Conservation (phyloP, 2,797 vertebrate genomes). For the Anas bernieri region DNA sequence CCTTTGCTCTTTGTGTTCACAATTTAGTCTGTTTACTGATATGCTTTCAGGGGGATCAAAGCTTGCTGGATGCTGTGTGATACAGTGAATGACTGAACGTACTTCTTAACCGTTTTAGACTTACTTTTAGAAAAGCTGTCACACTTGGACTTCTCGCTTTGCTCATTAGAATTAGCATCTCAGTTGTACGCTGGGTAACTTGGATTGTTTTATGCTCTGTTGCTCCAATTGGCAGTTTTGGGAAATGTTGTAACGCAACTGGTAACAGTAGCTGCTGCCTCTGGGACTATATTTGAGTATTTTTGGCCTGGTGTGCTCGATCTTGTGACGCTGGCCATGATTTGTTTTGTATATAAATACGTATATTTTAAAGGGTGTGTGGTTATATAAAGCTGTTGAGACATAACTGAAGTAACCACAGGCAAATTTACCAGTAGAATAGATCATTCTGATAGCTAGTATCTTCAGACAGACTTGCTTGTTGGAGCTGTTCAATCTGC, state of each 20-base stretch:
- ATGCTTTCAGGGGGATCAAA: not conserved
- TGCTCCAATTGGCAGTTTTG: not conserved
- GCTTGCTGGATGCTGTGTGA: not conserved
- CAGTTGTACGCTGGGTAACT: not conserved
- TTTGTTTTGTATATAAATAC: not conserved
- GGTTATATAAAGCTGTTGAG: slow-evolving; percentile 74
- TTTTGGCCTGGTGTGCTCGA: slow-evolving; percentile 54
- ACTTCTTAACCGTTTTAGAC: not conserved
- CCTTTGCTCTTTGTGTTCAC: not conserved
- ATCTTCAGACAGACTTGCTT: not conserved
- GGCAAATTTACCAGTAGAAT: slow-evolving; percentile 56
- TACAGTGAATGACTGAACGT: not conserved
- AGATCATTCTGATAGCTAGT: slow-evolving; percentile 6
- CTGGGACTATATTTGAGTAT: slow-evolving; percentile 12
- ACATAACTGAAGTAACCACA: slow-evolving; percentile 74
- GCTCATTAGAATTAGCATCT: not conserved
- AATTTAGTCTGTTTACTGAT: too few relatives aligned
- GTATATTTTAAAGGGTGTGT: slow-evolving; percentile 15
- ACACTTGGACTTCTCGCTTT: not conserved
- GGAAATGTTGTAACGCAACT: not conserved
- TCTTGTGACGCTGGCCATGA: slow-evolving; percentile 68
- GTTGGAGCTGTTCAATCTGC: not conserved
- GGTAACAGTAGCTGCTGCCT: not conserved
- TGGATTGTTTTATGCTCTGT: not conserved
- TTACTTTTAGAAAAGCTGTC: not conserved